These are phyloP conservation scores for Typhlichthys eigenmanni DNA, from an alignment of 2,797 vertebrate genomes.

Conservation along the genomic window DNA sequence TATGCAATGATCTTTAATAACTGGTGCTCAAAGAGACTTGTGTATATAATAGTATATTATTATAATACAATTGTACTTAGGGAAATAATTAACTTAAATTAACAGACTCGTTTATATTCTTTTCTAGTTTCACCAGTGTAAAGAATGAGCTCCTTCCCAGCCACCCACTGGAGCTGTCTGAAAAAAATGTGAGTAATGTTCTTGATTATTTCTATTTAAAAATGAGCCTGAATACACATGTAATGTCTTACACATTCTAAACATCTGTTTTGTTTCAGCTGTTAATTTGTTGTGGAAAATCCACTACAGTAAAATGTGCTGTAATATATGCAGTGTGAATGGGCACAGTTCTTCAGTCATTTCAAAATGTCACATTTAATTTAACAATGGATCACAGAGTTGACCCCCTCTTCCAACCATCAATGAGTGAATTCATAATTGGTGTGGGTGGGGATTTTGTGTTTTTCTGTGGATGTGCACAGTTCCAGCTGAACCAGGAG, in stretches of 20 bases:
- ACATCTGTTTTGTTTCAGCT: too few species aligned
- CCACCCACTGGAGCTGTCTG: slow-evolving; percentile 90
- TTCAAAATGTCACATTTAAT: background rate
- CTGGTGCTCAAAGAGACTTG: background rate
- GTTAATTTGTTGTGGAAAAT: too few species aligned
- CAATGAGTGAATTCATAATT: background rate
- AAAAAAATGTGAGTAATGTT: slow-evolving; percentile 89
- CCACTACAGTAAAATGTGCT: too few species aligned
- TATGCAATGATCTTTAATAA: background rate
- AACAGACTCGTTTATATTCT: background rate
- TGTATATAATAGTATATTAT: background rate
- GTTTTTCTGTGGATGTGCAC: slow-evolving; percentile 28
- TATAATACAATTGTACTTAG: background rate
- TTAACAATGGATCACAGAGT: background rate
- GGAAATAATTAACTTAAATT: too few species aligned
- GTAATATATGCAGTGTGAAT: too few species aligned
- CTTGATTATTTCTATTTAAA: background rate
- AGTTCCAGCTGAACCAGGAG: slow-evolving; percentile 93
- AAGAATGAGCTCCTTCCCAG: slow-evolving; percentile 92
- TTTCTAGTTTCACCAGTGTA: slow-evolving; percentile 84
- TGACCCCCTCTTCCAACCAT: background rate
- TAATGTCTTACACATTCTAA: too few species aligned
- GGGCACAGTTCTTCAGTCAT: too few species aligned
- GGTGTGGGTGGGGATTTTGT: background rate
- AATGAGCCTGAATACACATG: too few species aligned